Base-by-base conservation (phyloP, 2,797 vertebrate genomes). In the Carduelis carduelis region DNA sequence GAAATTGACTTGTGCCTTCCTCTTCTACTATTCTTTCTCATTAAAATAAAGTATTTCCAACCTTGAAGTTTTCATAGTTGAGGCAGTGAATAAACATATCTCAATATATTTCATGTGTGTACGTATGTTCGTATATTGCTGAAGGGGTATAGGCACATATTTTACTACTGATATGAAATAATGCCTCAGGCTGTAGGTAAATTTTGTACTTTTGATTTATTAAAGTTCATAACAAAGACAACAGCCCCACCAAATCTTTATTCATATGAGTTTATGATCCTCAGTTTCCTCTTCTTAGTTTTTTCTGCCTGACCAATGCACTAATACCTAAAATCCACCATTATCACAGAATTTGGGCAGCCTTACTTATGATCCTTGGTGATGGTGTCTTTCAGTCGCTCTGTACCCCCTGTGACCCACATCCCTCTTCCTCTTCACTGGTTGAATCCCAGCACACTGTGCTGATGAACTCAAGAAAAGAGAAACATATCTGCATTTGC, bases 401-500 rank as follows among this genome's bases (percentile, higher is more conserved):
- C 65, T 86, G 81, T 78, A 66, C 90, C 92, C 59, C 72, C 37
- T 60, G 9, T 0, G 2, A 91, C 69, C 72, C 84, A 84, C 47
- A 43, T 74, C 47, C 16, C 18, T 82, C 59, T 95, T 93, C 47
- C 63, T 44, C 65, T 71, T 78, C 27, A 11, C 61, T 76, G 50
- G 32, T 7, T 83, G n/a, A 83, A 83, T 83, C 80, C 74, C 71
- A 81, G 32, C 66, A 26, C 19, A 4, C 27, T 44, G 34, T 84
- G 72, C 76, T 82, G 72, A 74, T 76, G 74, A 93, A 82, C 78
- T 63, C 24, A 28, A 60, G 49, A 69, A 76, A 43, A 50, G 32
- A 14, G 52, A 90, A 93, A 70, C 52, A 27, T 59, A 86, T 89
- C 90, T 93, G 81, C 61, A 86, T 95, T 95, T 92, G 39, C 79